Conservation (phyloP, 2,888 invertebrate species). For the Volucella bombylans region DNA sequence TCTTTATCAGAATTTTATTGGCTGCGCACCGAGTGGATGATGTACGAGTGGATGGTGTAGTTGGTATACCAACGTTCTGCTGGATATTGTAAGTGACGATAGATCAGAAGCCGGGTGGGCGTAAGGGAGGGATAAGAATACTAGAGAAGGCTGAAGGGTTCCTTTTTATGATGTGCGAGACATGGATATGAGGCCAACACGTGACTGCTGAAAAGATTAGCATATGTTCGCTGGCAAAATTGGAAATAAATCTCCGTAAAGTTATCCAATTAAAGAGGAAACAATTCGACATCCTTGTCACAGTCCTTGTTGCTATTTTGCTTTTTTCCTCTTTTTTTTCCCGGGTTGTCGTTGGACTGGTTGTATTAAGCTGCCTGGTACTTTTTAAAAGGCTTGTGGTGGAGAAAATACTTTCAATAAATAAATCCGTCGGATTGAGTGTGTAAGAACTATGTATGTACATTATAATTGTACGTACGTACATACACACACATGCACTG, state of each 20-base stretch:
- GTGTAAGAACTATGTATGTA: no score
- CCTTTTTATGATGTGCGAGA: constrained; percentile 71
- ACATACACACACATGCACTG: no score
- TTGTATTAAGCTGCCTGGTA: not conserved
- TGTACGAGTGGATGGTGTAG: constrained; percentile 21
- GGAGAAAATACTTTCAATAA: constrained; percentile 20
- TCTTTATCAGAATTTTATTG: constrained; percentile 67
- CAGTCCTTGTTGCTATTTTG: constrained; percentile 8
- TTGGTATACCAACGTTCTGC: constrained; percentile 14
- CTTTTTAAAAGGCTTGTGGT: not conserved
- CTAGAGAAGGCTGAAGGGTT: constrained; percentile 46
- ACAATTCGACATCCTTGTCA: constrained; percentile 63
- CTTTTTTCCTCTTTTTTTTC: not conserved
- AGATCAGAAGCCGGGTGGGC: not conserved
- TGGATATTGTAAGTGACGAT: not conserved
- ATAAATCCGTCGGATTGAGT: constrained; percentile 52
- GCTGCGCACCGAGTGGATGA: constrained; percentile 38
- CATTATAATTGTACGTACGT: no score
- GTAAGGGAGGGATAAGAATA: constrained; percentile 7
- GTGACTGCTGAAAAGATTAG: constrained; percentile 71
- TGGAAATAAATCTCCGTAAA: constrained; percentile 73
- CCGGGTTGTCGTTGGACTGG: constrained; percentile 10
- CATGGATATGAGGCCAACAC: constrained; percentile 70
- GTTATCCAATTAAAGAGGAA: constrained; percentile 73
- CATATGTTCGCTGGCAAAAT: constrained; percentile 70